phyloP scores from a whole-genome alignment of 2,797 vertebrate species.

The Rallus crepitans region DNA sequence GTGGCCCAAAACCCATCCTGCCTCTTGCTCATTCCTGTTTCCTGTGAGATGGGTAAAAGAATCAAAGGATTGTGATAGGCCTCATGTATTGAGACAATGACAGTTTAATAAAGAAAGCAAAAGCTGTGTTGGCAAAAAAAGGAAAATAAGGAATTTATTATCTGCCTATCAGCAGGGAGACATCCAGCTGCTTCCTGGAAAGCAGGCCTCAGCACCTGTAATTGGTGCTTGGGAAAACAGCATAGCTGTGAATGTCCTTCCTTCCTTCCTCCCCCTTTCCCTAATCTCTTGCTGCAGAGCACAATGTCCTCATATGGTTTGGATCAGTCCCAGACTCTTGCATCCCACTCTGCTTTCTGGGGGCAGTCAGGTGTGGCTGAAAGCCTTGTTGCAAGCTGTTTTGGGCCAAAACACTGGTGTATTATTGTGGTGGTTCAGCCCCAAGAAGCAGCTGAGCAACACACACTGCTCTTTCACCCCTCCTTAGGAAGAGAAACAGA shows the following conservation, averaged over 20 bases:
- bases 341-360: not conserved
- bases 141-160: not conserved
- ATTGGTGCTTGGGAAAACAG: not conserved
- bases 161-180: not conserved
- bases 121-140: not conserved
- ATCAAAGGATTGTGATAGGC: not conserved
- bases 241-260: not conserved
- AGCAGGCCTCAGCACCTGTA: not conserved
- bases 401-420: not conserved
- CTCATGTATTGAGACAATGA: not conserved
- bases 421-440: not conserved
- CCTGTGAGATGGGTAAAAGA: not conserved
- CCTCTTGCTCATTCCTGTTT: not conserved
- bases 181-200: not conserved
- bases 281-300: not conserved
- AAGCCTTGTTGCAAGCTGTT: not conserved
- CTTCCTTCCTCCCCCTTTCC: not conserved
- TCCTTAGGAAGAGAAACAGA: no score
- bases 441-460: no score
- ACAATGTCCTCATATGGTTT: not conserved
- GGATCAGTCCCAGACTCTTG: not conserved
- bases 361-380: not conserved
- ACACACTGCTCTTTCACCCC: no score
- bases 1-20: accelerated
- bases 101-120: not conserved